Percentiles rank a stretch among this genome's conserved stretches.
phyloP scores from a whole-genome alignment of 2,888 invertebrate species.

The Pristionchus maxplancki region DNA sequence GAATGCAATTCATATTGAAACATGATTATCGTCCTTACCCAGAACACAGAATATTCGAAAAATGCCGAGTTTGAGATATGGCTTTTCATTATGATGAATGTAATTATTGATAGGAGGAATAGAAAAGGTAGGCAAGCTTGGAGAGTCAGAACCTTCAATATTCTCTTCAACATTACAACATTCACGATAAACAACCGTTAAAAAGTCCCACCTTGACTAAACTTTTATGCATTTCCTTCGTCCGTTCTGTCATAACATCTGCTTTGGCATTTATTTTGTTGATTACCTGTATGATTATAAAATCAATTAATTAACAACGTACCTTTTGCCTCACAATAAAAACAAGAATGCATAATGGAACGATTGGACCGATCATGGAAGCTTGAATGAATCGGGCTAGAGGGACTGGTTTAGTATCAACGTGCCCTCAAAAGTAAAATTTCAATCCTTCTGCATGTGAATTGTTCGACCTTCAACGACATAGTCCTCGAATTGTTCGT shows the following conservation, averaged over 20 bases:
- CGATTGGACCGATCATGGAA: background rate
- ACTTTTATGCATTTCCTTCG: conserved; percentile 21
- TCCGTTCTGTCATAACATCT: background rate
- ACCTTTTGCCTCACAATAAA: conserved; percentile 3
- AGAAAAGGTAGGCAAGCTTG: background rate
- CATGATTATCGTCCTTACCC: background rate
- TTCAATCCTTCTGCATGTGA: background rate
- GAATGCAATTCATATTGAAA: background rate
- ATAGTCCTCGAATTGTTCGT: background rate
- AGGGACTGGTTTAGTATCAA: background rate
- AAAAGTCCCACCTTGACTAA: conserved; percentile 7
- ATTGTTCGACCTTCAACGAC: background rate
- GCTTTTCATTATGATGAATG: background rate
- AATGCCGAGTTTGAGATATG: background rate
- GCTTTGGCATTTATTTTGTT: background rate
- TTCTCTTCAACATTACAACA: background rate
- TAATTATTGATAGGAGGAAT: background rate
- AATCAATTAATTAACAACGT: background rate
- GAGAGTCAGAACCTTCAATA: background rate
- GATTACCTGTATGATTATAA: background rate
- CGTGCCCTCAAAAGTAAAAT: background rate
- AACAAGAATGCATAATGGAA: background rate
- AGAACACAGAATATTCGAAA: background rate
- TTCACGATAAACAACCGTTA: too few species aligned
- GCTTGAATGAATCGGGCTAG: background rate